phyloP scores from a whole-genome alignment of 2,797 vertebrate genomes.

The Neosalanx taihuensis region DNA sequence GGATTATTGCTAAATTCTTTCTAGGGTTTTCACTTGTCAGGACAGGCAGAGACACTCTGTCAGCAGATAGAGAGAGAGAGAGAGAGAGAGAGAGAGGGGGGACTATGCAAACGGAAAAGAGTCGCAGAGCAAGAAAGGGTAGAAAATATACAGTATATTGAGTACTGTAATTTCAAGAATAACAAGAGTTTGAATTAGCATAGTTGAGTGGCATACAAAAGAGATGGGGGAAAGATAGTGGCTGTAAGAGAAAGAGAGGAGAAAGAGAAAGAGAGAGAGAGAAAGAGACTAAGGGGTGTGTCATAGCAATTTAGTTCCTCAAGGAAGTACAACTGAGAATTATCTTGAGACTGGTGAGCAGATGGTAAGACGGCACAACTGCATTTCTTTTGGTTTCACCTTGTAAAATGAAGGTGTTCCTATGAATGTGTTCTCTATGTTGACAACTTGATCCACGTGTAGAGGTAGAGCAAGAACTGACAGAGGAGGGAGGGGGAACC shows the following conservation, averaged over 20 bases:
- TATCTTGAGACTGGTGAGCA: constrained; percentile 68
- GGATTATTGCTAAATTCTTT: constrained; percentile 78
- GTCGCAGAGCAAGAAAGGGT: constrained; percentile 15
- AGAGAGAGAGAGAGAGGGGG: constrained; percentile 23
- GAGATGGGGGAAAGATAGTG: constrained; percentile 18
- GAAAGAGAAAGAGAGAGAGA: constrained; percentile 46
- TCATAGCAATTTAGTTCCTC: constrained; percentile 81
- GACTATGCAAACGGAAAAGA: constrained; percentile 17
- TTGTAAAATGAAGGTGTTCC: constrained; percentile 52
- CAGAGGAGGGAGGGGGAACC: constrained; percentile 64
- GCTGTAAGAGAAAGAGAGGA: constrained; percentile 35
- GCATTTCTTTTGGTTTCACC: constrained; percentile 27
- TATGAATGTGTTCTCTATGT: constrained; percentile 52
- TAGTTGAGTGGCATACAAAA: constrained; percentile 44
- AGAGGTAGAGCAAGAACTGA: constrained; percentile 45
- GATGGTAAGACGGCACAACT: constrained; percentile 49
- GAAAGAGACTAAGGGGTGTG: constrained; percentile 70
- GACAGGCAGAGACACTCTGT: constrained; percentile 71
- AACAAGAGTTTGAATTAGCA: constrained; percentile 46
- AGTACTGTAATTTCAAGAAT: constrained; percentile 18
- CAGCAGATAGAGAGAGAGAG: constrained; percentile 59
- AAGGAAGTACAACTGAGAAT: constrained; percentile 80
- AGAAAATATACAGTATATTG: not conserved
- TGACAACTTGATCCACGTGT: constrained; percentile 53
- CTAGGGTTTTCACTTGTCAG: constrained; percentile 76